Conservation (phyloP, 2,888 invertebrate species). For the Phaedon cochleariae region DNA sequence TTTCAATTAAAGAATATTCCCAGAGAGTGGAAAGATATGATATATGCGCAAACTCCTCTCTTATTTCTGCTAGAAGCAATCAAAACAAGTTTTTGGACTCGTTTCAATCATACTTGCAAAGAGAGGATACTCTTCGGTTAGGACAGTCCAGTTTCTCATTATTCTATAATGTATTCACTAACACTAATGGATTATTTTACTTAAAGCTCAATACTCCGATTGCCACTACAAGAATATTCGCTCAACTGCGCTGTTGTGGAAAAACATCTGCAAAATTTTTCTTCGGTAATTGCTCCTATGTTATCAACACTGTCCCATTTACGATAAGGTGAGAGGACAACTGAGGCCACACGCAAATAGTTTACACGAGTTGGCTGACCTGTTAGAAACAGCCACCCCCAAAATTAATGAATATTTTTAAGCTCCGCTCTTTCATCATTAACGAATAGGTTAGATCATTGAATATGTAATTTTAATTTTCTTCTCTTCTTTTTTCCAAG, state of each 20-base stretch:
- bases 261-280: not conserved
- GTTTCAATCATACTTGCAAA: not conserved
- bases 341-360: not conserved
- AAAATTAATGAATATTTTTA: not conserved
- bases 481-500: not conserved
- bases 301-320: not conserved
- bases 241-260: not conserved
- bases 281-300: not conserved
- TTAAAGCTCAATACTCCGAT: not conserved
- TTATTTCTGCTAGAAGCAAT: not conserved
- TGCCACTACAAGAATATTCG: too few species aligned
- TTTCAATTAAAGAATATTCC: not conserved
- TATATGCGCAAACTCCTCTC: not conserved
- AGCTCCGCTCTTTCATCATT: not conserved
- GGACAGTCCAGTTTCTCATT: not conserved
- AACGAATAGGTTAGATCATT: not conserved
- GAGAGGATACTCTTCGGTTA: not conserved
- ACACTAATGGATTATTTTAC: constrained; percentile 1
- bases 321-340: not conserved
- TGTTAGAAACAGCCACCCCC: not conserved
- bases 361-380: not conserved
- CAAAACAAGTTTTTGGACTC: not conserved
- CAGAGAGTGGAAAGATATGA: not conserved
- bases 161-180: not conserved
- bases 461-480: not conserved